Base-by-base conservation (phyloP, 2,797 vertebrate genomes). In the Pygocentrus nattereri region DNA sequence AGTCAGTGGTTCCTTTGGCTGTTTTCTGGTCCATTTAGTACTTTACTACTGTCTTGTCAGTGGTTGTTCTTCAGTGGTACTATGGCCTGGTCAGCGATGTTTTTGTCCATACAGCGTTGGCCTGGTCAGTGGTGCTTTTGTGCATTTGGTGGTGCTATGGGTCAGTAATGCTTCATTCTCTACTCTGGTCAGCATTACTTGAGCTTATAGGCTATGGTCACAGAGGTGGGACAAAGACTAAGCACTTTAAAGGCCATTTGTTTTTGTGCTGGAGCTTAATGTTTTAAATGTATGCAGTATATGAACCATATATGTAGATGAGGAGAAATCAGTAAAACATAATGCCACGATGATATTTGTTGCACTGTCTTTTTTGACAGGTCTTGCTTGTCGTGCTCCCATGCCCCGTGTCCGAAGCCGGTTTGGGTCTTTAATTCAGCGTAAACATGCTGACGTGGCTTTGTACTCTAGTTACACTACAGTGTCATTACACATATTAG, bases 401-500 rank as follows among this genome's bases (percentile, higher is more conserved):
- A 10, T 31, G 27, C 61, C 25, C n/a, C 3, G 23, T 8, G 23
- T 27, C 58, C 16, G 23, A 16, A 27, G 61, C 30, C 18, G 15
- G 59, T 30, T 56, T 21, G 7, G 59, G 15, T 49, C 11, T 74
- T 79, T 56, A 65, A 61, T 76, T 75, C 49, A 23, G 31, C 27
- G 49, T 75, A 44, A 75, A 79, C 41, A 13, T 50, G 74, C 73
- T 81, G 80, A 70, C 73, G 54, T 52, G 52, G 73, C 76, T 76
- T 71, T 70, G 73, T 70, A 70, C 75, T 76, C 58, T 34, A 1
- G 52, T 74, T 74, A 44, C 76, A 21, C 54, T 50, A 52, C 73
- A 58, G 64, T 62, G 34, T 85, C 50, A 84, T 84, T 76, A 74
- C 61, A 68, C 75, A 65, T 74, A 82, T 80, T 31, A 69, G 23